These are phyloP conservation scores for Lemur catta DNA, from an alignment of 2,797 vertebrate genomes.

Conservation along the genomic window DNA sequence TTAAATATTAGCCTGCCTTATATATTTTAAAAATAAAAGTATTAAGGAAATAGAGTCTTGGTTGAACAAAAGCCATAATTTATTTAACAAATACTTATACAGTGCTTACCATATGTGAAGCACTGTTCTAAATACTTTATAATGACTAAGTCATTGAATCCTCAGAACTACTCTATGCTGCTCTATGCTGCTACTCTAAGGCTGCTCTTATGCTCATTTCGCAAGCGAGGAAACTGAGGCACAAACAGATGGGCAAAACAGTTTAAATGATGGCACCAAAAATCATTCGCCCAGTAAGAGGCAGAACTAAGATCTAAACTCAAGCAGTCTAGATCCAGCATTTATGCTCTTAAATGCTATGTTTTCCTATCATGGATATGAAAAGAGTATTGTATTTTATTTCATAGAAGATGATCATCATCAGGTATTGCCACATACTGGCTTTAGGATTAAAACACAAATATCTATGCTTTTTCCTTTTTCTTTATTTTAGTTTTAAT, in stretches of 20 bases:
- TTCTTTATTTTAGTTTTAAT: not conserved
- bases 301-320: not conserved
- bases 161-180: too few relatives aligned
- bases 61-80: not conserved
- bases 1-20: not conserved
- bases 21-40: not conserved
- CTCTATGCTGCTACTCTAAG: too few relatives aligned
- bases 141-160: not conserved
- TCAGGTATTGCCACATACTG: not conserved
- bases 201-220: not conserved
- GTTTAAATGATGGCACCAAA: not conserved
- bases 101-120: not conserved
- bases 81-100: not conserved
- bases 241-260: not conserved
- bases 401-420: not conserved
- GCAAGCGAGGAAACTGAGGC: not conserved
- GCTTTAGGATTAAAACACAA: not conserved
- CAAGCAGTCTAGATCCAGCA: not conserved
- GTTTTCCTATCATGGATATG: not conserved
- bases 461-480: not conserved
- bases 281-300: not conserved
- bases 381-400: not conserved
- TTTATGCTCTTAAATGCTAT: not conserved
- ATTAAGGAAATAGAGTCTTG: not conserved
- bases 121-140: not conserved